A percentile compares a stretch with the other conserved stretches of the same genome.
phyloP scores from a whole-genome alignment of 2,797 vertebrate genomes.

The Manis pentadactyla region DNA sequence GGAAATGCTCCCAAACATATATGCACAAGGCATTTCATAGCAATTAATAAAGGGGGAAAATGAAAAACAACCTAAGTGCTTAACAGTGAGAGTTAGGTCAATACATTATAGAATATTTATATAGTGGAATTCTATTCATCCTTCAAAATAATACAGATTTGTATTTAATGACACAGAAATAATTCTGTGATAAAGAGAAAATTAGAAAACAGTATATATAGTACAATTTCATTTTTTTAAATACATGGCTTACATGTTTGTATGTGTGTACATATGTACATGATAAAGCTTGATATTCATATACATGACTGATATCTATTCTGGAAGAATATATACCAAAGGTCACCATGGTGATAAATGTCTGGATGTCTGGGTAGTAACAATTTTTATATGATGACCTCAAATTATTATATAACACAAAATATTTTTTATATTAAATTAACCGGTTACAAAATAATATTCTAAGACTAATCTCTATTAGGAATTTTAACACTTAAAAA shows the following conservation, averaged over 20 bases:
- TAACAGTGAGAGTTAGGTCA: neutral
- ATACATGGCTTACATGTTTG: neutral
- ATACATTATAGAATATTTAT: neutral
- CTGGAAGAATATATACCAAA: neutral
- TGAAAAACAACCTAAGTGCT: neutral
- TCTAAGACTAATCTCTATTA: neutral
- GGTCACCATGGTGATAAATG: neutral
- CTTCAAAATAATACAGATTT: neutral
- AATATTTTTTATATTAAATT: neutral
- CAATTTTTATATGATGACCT: neutral
- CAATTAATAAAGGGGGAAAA: neutral
- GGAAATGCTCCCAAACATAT: neutral
- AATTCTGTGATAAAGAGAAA: slow-evolving; percentile 16
- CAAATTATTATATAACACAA: neutral
- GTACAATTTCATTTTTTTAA: neutral
- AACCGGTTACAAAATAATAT: neutral
- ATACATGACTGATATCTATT: neutral
- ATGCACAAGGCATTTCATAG: neutral
- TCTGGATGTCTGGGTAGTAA: neutral
- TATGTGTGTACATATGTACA: neutral
- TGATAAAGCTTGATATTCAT: neutral
- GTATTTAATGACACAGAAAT: neutral
- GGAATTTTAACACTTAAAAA: slow-evolving; percentile 38
- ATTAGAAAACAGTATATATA: neutral
- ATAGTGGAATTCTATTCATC: neutral